A percentile compares a stretch with the other conserved stretches of the same genome.
Evolutionary conservation across 2,113 vertebrate species (phyloP).

Genomic region (Notothenia rossii): DNA sequence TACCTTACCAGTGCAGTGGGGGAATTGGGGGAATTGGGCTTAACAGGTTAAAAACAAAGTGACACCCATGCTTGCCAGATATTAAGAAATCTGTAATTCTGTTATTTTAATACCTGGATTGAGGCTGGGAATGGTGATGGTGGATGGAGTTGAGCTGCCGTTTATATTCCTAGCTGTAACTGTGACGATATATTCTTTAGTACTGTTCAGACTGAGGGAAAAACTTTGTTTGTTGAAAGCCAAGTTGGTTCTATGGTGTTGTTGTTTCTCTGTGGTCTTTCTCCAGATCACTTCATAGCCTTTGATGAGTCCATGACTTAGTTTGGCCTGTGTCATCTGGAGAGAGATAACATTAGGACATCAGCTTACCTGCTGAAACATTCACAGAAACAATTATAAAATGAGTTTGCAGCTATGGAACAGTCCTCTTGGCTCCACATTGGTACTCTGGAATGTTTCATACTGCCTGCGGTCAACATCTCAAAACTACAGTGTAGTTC

Average conservation of each 20-base stretch:
- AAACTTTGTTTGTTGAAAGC: background rate
- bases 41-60: no score
- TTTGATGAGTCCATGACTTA: conserved; percentile 74
- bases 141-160: conserved; percentile 68
- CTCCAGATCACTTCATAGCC: conserved; percentile 67
- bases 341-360: background rate
- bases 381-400: no score
- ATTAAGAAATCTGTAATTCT: no score
- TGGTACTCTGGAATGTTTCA: no score
- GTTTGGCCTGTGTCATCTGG: conserved; percentile 51
- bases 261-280: background rate
- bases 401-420: no score
- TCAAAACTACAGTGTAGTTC: no score
- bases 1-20: no score
- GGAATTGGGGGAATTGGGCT: no score
- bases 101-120: conserved; percentile 52
- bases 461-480: no score
- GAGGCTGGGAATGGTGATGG: conserved; percentile 46
- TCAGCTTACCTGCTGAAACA: no score
- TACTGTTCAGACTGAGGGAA: conserved; percentile 17
- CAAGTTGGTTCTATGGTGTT: background rate
- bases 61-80: no score
- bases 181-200: conserved; percentile 27
- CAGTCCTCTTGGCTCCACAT: no score
- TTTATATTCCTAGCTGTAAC: conserved; percentile 68